Evolutionary conservation across 2,113 vertebrate genomes (phyloP), one percentile per base, ranked within the genome.

Genomic region (Burhinus bistriatus): DNA sequence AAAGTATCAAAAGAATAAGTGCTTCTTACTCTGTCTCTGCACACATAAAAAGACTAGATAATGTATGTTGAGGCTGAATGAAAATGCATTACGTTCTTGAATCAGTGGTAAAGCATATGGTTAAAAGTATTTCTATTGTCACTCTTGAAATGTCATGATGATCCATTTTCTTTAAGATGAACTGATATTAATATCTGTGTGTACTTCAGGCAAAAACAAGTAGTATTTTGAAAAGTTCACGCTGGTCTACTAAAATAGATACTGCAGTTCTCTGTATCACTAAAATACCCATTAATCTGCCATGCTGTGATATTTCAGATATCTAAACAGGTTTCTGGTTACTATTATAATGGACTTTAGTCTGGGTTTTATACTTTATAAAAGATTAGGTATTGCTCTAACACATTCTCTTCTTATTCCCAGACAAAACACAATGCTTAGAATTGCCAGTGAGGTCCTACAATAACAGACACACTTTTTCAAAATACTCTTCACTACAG

Each of bases 401-500:
- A 90, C 2, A 10, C 59, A 75, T 89, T 78, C 73, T 84, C 12
- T 90, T 81, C 64, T 94, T 69, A 75, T 42, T 82, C 42, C 27
- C 61, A 96, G 83, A 85, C 79, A 88, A 90, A 97, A 97, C 86
- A 97, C 21, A 86, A 66, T 40, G 21, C 34, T 84, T 69, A 61
- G 27, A 58, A 82, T 15, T 78, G 55, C 42, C 65, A 83, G 44
- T 32, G 78, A 95, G 30, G 9, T 68, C 10, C 80, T 61, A 59
- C 14, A 64, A 11, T 40, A 87, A 52, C 68, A 94, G 76, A 81
- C 22, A 75, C 10, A 64, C 32, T 93, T 94, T 86, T 93, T 91
- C 80, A 96, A 90, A 92, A 90, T 64, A 75, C 6, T 29, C 13
- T 38, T 95, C 59, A 78, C 23, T 57, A 59, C 21, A 75, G 22